phyloP scores from a whole-genome alignment of 37 sponge, comb jelly and placozoan species.

The Haliclona indistincta region DNA sequence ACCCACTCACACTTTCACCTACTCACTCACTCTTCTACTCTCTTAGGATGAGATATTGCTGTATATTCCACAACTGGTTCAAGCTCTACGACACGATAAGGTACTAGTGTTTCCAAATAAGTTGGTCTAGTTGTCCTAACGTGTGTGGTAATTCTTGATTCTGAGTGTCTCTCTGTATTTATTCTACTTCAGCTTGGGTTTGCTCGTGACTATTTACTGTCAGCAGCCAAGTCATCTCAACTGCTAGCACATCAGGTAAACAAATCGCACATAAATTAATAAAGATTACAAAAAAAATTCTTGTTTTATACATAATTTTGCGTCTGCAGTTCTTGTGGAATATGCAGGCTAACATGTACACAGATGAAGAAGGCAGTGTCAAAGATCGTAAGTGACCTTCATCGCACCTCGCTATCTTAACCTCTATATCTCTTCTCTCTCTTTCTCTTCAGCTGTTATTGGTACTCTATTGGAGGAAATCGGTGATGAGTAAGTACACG shows the following conservation, averaged over 20 bases:
- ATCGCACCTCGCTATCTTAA: too few species aligned
- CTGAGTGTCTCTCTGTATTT: not conserved
- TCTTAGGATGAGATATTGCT: conserved; percentile 75
- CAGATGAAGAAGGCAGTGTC: conserved; percentile 83
- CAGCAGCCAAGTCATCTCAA: conserved; percentile 83
- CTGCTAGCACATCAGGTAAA: conserved; percentile 89
- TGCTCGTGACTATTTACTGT: conserved; percentile 68
- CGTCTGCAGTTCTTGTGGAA: conserved; percentile 94
- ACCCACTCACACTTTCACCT: too few species aligned
- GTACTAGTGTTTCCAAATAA: not conserved
- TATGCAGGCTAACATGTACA: conserved; percentile 94
- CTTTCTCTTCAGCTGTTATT: conserved; percentile 47
- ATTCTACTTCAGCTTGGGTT: conserved; percentile 56
- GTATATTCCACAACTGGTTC: conserved; percentile 95
- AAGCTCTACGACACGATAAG: conserved; percentile 89
- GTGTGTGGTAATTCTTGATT: not conserved
- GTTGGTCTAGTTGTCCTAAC: not conserved
- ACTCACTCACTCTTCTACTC: too few species aligned
- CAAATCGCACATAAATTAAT: not conserved
- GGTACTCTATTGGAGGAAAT: conserved; percentile 52
- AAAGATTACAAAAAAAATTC: not conserved
- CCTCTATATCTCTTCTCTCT: not conserved
- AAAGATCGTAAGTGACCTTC: conserved; percentile 83
- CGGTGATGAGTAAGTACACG: conserved; percentile 33
- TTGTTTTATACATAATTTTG: too few species aligned